Conservation (phyloP, 2,113 vertebrate genomes). For the Brienomyrus brachyistius region DNA sequence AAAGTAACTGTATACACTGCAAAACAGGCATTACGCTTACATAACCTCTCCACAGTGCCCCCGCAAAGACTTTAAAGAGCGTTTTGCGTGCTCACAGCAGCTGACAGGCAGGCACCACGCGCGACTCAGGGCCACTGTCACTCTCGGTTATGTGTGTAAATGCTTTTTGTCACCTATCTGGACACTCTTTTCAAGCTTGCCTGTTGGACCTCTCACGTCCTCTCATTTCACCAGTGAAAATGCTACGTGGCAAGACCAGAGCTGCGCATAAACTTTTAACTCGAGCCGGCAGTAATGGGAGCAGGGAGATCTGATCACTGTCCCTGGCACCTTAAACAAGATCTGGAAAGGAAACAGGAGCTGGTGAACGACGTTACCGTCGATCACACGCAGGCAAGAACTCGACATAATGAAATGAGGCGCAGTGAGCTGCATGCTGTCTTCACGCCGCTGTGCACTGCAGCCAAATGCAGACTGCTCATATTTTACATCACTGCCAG, state of each 20-base stretch:
- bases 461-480: not conserved
- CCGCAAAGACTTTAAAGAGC: not conserved
- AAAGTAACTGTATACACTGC: not conserved
- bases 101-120: not conserved
- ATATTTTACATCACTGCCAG: not conserved
- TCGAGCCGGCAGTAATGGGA: not conserved
- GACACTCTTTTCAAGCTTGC: not conserved
- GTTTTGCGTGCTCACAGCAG: not conserved
- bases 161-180: not conserved
- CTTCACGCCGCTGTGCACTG: not conserved
- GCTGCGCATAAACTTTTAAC: not conserved
- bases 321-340: not conserved
- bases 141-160: not conserved
- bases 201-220: not conserved
- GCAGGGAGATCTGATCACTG: not conserved
- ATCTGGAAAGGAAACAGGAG: not conserved
- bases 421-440: not conserved
- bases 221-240: not conserved
- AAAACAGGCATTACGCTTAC: not conserved
- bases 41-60: not conserved
- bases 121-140: not conserved
- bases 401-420: not conserved
- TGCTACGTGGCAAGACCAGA: not conserved
- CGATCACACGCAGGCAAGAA: not conserved
- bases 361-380: not conserved